These are phyloP conservation scores for Drosophila glabriapex DNA, from an alignment of 2,888 invertebrate genomes.

Conservation along the genomic window DNA sequence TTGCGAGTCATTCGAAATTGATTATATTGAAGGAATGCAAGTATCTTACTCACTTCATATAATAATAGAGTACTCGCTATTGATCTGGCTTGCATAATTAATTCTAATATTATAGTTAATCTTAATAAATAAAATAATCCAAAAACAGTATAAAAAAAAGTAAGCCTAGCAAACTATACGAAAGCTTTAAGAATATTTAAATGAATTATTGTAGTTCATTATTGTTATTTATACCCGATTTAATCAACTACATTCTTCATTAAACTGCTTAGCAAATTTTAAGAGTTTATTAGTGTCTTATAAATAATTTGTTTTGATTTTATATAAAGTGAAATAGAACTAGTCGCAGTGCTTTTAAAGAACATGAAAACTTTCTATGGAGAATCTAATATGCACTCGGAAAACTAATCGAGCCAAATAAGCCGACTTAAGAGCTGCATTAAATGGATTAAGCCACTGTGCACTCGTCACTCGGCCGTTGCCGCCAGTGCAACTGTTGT, in stretches of 20 bases:
- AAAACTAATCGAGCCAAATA: neutral
- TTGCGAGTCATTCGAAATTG: too few relatives aligned
- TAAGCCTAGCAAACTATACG: neutral
- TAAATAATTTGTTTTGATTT: neutral
- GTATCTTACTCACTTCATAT: neutral
- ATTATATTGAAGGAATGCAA: neutral
- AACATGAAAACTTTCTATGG: neutral
- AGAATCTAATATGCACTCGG: neutral
- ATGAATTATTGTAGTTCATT: neutral
- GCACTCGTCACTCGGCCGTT: conserved; percentile 32
- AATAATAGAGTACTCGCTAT: too few relatives aligned
- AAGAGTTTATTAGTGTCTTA: neutral
- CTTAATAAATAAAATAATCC: neutral
- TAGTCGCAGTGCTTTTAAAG: neutral
- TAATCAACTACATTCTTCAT: neutral
- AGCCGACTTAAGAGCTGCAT: neutral
- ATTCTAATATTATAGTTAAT: neutral
- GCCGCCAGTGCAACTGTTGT: conserved; percentile 20
- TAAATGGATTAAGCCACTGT: conserved; percentile 39
- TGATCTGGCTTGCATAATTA: too few relatives aligned
- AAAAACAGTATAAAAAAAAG: too few relatives aligned
- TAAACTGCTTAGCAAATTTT: neutral
- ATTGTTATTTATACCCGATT: neutral
- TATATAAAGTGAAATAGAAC: neutral
- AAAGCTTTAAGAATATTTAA: neutral